Evolutionary conservation across 2,888 invertebrate species (phyloP), one percentile per base, ranked within the genome.

Genomic region (Caenorhabditis macrosperma): DNA sequence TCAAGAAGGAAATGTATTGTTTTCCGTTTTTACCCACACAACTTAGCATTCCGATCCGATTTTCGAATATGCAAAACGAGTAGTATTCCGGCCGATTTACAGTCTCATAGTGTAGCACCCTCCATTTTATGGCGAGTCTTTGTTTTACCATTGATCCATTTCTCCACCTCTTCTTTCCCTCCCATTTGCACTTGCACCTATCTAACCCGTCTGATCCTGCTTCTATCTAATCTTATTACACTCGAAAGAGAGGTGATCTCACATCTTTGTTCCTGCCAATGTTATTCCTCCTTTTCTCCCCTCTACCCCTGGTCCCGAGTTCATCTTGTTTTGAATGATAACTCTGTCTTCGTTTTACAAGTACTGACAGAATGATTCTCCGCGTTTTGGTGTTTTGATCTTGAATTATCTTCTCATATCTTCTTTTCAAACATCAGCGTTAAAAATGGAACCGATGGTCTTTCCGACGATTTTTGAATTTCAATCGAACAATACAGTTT

Each of bases 331-430:
- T n/a, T n/a, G n/a, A n/a, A n/a, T n/a, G n/a, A n/a, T n/a, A n/a
- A n/a, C n/a, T n/a, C n/a, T n/a, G n/a, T n/a, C n/a, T n/a, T n/a
- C n/a, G n/a, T n/a, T n/a, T n/a, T n/a, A n/a, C n/a, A n/a, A n/a
- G n/a, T n/a, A n/a, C n/a, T n/a, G n/a, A n/a, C n/a, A n/a, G n/a
- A n/a, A n/a, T n/a, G n/a, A n/a, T n/a, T n/a, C n/a, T n/a, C n/a
- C n/a, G n/a, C n/a, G n/a, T 38, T 41, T 55, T 67, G 66, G 33
- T 67, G 55, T 38, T 66, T 54, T 66, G 54, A 54, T 41, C 66
- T 67, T 50, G 44, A 44, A 54, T 55, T 30, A 55, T 67, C 66
- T 33, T 22, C 22, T 55, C 55, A 67, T n/a, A n/a, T 24, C 17
- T 50, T 41, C 48, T 15, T 64, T 46, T 38, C 66, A 67, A 38